Percentiles rank a stretch among this genome's conserved stretches.
These are phyloP conservation scores for Coleophora flavipennella DNA, from an alignment of 2,888 invertebrate species.

Conservation along the genomic window DNA sequence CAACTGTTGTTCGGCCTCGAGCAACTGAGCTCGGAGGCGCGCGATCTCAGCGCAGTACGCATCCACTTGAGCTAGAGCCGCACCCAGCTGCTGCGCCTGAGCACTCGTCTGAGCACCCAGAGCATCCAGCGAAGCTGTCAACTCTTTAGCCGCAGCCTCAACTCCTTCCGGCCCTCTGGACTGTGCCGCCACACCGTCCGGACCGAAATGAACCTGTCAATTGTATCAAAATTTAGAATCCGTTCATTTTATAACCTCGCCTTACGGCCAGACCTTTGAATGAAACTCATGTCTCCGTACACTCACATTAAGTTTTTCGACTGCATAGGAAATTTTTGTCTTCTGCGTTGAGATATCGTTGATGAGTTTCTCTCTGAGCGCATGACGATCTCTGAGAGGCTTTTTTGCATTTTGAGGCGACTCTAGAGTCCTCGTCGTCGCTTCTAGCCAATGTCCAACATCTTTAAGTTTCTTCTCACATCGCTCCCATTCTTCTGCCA, in stretches of 20 bases:
- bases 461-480: slow-evolving; percentile 95
- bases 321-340: slow-evolving; percentile 89
- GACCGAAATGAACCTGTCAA: slow-evolving; percentile 87
- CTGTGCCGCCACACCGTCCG: slow-evolving; percentile 87
- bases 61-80: slow-evolving; percentile 88
- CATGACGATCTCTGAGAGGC: slow-evolving; percentile 89
- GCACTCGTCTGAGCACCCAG: slow-evolving; percentile 74
- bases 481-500: slow-evolving; percentile 96
- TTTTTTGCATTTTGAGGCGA: slow-evolving; percentile 89
- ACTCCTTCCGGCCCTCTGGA: slow-evolving; percentile 79
- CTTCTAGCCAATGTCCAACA: slow-evolving; percentile 90
- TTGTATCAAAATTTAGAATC: neutral
- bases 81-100: slow-evolving; percentile 78
- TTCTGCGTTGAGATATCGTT: slow-evolving; percentile 91
- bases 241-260: slow-evolving; percentile 71
- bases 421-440: slow-evolving; percentile 82
- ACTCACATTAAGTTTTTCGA: slow-evolving; percentile 90
- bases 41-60: slow-evolving; percentile 91
- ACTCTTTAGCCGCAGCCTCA: slow-evolving; percentile 78
- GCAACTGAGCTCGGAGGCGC: slow-evolving; percentile 85
- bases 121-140: slow-evolving; percentile 79
- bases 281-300: slow-evolving; percentile 72
- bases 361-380: slow-evolving; percentile 86
- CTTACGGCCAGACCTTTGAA: slow-evolving; percentile 80
- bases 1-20: slow-evolving; percentile 90